Conservation (phyloP, 2,797 vertebrate genomes). For the Arremon aurantiirostris region DNA sequence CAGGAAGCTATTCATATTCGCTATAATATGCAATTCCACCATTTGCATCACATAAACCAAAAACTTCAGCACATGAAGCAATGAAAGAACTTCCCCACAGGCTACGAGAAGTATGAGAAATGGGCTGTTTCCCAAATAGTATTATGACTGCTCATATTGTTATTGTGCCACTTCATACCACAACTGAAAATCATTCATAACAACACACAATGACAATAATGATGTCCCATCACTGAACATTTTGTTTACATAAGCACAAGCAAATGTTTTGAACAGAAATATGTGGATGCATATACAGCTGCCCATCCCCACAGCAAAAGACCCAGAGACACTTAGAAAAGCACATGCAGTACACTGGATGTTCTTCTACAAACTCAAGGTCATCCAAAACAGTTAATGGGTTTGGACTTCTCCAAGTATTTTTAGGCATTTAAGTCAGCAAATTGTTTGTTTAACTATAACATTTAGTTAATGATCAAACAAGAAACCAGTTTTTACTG, state of each 20-base stretch:
- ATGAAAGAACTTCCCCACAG: not conserved
- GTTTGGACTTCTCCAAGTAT: not conserved
- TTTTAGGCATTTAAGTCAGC: not conserved
- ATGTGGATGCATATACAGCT: not conserved
- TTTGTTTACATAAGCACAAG: not conserved
- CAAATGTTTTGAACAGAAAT: not conserved
- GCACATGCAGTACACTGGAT: not conserved
- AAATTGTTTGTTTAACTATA: not conserved
- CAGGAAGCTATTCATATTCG: not conserved
- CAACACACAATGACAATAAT: not conserved
- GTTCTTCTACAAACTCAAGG: not conserved
- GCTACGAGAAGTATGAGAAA: not conserved
- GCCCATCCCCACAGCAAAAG: not conserved
- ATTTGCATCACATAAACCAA: not conserved
- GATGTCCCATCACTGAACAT: not conserved
- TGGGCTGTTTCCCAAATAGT: not conserved
- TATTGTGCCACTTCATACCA: not conserved
- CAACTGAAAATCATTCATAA: not conserved
- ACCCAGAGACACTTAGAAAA: not conserved
- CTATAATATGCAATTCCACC: not conserved
- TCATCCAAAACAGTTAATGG: not conserved
- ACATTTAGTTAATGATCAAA: conserved; percentile 10
- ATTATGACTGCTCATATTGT: not conserved
- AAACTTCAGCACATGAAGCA: not conserved
- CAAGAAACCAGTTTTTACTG: not conserved